Evolutionary conservation across 2,113 vertebrate genomes (phyloP).

Genomic region (Cettia cetti): DNA sequence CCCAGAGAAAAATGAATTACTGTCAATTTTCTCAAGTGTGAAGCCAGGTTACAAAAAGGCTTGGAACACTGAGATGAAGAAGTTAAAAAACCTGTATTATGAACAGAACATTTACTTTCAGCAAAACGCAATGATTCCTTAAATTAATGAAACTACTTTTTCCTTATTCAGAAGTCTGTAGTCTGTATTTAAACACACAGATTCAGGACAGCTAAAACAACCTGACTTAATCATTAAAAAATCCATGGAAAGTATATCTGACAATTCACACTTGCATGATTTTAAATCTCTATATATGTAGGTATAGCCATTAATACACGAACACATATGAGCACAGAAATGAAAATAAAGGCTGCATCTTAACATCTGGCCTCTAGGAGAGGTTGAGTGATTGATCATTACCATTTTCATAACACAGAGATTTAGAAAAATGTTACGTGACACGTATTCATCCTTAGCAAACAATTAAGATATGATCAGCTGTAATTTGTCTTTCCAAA

Average conservation of each 20-base stretch:
- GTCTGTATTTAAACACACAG: neutral
- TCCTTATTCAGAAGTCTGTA: neutral
- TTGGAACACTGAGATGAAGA: neutral
- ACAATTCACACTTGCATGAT: neutral
- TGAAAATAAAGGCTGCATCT: neutral
- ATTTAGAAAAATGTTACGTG: neutral
- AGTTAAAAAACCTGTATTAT: neutral
- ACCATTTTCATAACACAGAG: neutral
- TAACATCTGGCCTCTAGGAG: neutral
- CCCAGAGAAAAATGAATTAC: neutral
- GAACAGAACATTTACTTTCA: neutral
- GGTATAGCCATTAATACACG: neutral
- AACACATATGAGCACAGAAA: neutral
- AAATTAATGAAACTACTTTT: neutral
- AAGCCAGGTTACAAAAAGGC: neutral
- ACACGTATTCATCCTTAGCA: neutral
- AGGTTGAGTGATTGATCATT: neutral
- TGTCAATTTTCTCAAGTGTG: neutral
- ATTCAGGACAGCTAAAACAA: neutral
- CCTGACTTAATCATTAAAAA: neutral
- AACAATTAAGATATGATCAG: neutral
- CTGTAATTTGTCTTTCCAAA: neutral
- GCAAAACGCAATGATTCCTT: neutral
- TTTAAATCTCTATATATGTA: neutral
- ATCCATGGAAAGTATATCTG: neutral